Percentiles rank a stretch among this genome's conserved stretches.
Conservation (phyloP, 2,888 invertebrate species). For the Macrophya annulata region DNA sequence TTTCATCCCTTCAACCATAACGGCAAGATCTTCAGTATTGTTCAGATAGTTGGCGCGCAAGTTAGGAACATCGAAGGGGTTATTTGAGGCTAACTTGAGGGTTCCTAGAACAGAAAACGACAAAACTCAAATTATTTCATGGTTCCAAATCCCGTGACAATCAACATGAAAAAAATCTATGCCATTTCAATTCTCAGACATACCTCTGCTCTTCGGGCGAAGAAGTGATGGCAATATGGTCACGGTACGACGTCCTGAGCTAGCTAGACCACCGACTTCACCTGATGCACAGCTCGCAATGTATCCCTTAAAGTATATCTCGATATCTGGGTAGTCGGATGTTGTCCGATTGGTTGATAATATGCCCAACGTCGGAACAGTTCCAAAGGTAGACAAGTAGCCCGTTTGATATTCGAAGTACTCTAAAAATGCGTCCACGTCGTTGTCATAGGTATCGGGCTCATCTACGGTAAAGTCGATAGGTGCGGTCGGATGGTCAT, state of each 20-base stretch:
- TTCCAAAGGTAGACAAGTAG: conserved; percentile 84
- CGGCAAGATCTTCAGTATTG: conserved; percentile 84
- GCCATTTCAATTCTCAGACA: background rate
- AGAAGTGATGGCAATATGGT: conserved; percentile 80
- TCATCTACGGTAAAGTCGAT: conserved; percentile 82
- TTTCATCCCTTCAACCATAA: conserved; percentile 84
- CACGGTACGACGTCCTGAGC: conserved; percentile 68
- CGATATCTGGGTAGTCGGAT: conserved; percentile 84
- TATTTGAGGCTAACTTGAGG: conserved; percentile 83
- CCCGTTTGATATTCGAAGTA: conserved; percentile 84
- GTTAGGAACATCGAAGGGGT: conserved; percentile 86
- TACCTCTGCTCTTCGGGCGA: conserved; percentile 85
- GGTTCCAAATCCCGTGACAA: background rate
- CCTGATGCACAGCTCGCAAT: conserved; percentile 83
- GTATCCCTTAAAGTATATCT: conserved; percentile 85
- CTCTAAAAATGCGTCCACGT: conserved; percentile 84
- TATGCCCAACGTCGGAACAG: conserved; percentile 79
- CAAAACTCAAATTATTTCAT: background rate
- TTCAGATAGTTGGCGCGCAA: conserved; percentile 90
- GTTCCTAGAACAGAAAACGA: conserved; percentile 70
- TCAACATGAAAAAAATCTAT: background rate
- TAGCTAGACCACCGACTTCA: conserved; percentile 76
- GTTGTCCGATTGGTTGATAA: conserved; percentile 83
- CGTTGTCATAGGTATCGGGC: conserved; percentile 81
- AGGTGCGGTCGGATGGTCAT: conserved; percentile 85